A percentile compares a stretch with the other conserved stretches of the same genome.
These are phyloP conservation scores for Notamacropus eugenii DNA, from an alignment of 2,797 vertebrate species.

Conservation along the genomic window DNA sequence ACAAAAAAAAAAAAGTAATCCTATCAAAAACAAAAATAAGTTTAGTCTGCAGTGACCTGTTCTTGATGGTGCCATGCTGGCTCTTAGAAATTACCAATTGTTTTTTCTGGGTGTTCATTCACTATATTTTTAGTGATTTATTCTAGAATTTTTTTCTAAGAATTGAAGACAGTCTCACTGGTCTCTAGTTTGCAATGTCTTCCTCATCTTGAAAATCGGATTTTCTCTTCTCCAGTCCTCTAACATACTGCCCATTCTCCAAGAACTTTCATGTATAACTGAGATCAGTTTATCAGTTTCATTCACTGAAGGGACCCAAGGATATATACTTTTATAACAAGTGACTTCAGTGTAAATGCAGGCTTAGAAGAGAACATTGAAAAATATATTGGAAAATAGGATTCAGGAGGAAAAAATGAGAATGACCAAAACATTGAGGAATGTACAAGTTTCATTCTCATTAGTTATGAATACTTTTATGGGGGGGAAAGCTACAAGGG, in stretches of 20 bases:
- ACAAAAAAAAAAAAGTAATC: not conserved
- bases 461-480: not conserved
- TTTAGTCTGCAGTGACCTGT: not conserved
- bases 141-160: not conserved
- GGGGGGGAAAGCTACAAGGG: not conserved
- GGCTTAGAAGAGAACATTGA: not conserved
- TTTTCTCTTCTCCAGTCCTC: not conserved
- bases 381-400: not conserved
- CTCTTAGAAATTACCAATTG: not conserved
- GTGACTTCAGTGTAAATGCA: not conserved
- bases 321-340: not conserved
- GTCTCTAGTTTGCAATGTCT: not conserved
- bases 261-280: not conserved
- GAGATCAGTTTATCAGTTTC: not conserved
- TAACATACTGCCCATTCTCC: not conserved
- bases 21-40: not conserved
- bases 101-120: not conserved
- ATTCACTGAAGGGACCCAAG: not conserved
- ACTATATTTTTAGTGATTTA: not conserved
- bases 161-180: not conserved
- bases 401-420: not conserved
- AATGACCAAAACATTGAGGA: not conserved
- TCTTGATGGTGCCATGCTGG: not conserved
- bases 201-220: not conserved
- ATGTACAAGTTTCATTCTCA: not conserved